Percentiles rank a stretch among this genome's conserved stretches.
These are phyloP conservation scores for Drosophila subsilvestris DNA, from an alignment of 2,888 invertebrate species.

Conservation along the genomic window DNA sequence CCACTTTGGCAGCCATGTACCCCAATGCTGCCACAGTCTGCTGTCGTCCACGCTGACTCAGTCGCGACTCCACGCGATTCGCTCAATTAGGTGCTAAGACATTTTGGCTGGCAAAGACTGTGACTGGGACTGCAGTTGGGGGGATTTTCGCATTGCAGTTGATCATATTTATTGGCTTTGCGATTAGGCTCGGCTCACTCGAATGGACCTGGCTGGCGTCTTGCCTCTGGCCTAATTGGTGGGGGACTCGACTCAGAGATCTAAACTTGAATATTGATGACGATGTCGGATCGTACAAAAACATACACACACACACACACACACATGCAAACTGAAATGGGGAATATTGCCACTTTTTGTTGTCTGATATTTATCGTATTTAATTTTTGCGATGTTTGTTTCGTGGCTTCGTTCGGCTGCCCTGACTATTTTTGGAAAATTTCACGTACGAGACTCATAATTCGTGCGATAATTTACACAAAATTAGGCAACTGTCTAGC, in stretches of 20 bases:
- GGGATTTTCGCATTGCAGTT: constrained; percentile 67
- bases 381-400: constrained; percentile 48
- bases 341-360: constrained; percentile 23
- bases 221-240: constrained; percentile 75
- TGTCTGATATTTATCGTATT: constrained; percentile 71
- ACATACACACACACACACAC: background rate
- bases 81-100: constrained; percentile 79
- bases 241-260: constrained; percentile 39
- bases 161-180: constrained; percentile 69
- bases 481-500: constrained; percentile 80
- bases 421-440: constrained; percentile 72
- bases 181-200: constrained; percentile 49
- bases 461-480: constrained; percentile 80
- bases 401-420: constrained; percentile 23
- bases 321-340: constrained; percentile 20
- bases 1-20: constrained; percentile 57
- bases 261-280: constrained; percentile 71
- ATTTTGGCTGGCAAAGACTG: constrained; percentile 46
- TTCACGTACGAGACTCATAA: constrained; percentile 76
- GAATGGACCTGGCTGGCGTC: constrained; percentile 31
- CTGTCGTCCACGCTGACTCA: constrained; percentile 56
- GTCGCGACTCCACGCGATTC: constrained; percentile 38
- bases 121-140: constrained; percentile 21
- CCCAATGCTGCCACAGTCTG: constrained; percentile 9
- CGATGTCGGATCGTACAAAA: constrained; percentile 31